phyloP scores from a whole-genome alignment of 2,113 vertebrate species.

The Chiloscyllium plagiosum region DNA sequence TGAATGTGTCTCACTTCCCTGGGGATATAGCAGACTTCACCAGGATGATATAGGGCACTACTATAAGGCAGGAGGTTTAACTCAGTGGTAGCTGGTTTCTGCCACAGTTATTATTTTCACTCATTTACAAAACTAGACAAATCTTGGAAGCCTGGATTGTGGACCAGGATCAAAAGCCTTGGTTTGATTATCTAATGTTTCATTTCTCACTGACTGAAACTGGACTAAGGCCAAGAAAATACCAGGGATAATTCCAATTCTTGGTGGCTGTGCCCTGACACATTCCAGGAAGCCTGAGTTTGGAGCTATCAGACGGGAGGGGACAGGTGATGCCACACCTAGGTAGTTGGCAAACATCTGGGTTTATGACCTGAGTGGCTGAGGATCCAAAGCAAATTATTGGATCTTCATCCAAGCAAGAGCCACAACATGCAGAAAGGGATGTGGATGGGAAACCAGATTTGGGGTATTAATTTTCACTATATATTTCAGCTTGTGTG shows the following conservation, averaged over 20 bases:
- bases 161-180: not conserved
- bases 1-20: not conserved
- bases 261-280: not conserved
- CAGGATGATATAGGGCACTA: not conserved
- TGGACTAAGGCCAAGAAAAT: not conserved
- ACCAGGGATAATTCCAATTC: not conserved
- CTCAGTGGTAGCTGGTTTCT: conserved; percentile 28
- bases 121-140: not conserved
- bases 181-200: not conserved
- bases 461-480: not conserved
- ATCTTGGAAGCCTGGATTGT: not conserved
- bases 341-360: not conserved
- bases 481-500: conserved; percentile 39
- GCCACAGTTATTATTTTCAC: not conserved
- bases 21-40: not conserved
- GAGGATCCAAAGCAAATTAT: not conserved
- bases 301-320: not conserved
- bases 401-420: not conserved
- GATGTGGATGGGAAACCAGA: not conserved
- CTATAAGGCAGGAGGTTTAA: not conserved
- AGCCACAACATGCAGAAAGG: not conserved
- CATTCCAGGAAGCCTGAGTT: not conserved
- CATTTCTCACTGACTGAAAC: not conserved
- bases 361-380: not conserved
- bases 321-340: not conserved